Conservation (phyloP, 2,113 vertebrate species). For the Serilophus lunatus region DNA sequence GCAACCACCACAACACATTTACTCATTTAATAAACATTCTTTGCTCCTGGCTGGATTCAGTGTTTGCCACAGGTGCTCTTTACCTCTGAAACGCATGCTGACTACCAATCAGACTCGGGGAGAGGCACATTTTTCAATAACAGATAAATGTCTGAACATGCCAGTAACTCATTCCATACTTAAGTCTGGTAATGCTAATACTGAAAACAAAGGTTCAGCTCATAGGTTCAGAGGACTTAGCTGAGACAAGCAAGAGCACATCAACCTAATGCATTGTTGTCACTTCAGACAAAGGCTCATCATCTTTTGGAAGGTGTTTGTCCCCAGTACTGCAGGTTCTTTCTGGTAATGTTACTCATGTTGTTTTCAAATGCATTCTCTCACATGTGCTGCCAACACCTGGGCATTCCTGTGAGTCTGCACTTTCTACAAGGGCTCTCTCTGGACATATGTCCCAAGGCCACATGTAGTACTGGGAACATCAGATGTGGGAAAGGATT, state of each 20-base stretch:
- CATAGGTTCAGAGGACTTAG: neutral
- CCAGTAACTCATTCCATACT: neutral
- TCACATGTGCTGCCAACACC: neutral
- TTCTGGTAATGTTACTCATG: neutral
- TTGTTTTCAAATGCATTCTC: neutral
- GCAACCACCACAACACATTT: neutral
- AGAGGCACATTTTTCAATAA: neutral
- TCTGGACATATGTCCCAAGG: neutral
- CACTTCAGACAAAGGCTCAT: neutral
- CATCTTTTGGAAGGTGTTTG: neutral
- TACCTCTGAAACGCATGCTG: neutral
- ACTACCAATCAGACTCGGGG: neutral
- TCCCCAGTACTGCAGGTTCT: neutral
- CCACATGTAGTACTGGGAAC: neutral
- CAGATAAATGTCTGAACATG: neutral
- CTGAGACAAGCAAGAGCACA: neutral
- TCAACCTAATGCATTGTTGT: accelerated
- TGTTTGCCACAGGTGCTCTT: neutral
- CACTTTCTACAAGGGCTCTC: neutral
- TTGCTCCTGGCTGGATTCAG: neutral
- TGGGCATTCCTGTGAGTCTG: neutral
- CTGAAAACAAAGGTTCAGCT: neutral
- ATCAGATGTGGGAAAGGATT: neutral
- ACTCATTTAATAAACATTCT: neutral
- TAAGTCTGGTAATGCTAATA: neutral